Conservation (phyloP, 2,797 vertebrate genomes). For the Oreochromis grahami region DNA sequence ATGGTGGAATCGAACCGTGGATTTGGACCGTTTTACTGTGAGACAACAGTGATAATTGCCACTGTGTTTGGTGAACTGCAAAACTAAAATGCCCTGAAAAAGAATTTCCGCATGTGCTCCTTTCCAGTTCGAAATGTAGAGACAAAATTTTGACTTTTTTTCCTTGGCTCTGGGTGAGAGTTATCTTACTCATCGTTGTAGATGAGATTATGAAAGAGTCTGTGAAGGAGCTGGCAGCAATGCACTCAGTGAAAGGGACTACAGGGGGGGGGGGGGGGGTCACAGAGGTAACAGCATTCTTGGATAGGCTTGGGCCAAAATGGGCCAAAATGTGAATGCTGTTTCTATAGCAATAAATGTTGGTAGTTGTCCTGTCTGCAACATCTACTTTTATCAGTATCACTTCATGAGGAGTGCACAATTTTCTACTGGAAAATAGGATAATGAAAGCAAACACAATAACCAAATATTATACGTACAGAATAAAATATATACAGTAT, state of each 20-base stretch:
- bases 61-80: background rate
- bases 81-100: no score
- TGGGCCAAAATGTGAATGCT: background rate
- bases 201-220: no score
- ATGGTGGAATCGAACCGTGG: background rate
- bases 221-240: no score
- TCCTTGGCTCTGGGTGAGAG: no score
- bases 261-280: no score
- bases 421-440: background rate
- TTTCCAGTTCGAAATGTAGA: no score
- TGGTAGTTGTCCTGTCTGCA: background rate
- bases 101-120: no score
- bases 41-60: background rate
- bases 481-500: background rate
- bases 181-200: no score
- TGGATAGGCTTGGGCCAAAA: background rate
- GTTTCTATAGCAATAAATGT: background rate
- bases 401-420: background rate
- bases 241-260: background rate
- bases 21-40: background rate
- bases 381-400: background rate
- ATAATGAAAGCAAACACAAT: background rate
- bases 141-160: no score
- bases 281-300: background rate
- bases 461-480: background rate